A percentile compares a stretch with the other conserved stretches of the same genome.
Conservation (phyloP, 2,113 vertebrate genomes). For the Protobothrops mucrosquamatus region DNA sequence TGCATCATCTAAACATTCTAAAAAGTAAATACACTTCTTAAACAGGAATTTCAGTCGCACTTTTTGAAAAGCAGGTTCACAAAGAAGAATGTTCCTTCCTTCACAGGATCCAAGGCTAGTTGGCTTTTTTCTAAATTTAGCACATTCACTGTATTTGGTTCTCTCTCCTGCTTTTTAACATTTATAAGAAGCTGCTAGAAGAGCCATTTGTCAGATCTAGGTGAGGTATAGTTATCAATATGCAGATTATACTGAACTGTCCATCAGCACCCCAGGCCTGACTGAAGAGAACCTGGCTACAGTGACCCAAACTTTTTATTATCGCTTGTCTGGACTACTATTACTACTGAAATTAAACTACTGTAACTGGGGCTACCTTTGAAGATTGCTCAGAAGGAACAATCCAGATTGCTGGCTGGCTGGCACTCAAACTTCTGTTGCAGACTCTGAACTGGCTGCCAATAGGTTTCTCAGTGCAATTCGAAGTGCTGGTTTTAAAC, state of each 20-base stretch:
- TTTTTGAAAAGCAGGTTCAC: not conserved
- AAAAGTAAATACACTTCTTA: not conserved
- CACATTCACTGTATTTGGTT: not conserved
- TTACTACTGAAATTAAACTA: not conserved
- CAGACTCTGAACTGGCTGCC: not conserved
- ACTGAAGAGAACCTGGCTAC: not conserved
- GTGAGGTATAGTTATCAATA: not conserved
- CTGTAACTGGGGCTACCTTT: not conserved
- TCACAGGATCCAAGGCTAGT: not conserved
- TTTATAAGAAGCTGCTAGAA: not conserved
- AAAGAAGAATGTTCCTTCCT: not conserved
- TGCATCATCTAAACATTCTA: not conserved
- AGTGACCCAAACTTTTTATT: not conserved
- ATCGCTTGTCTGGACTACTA: not conserved
- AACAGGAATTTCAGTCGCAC: not conserved
- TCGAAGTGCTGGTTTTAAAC: not conserved
- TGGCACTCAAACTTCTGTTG: not conserved
- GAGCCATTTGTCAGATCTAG: not conserved
- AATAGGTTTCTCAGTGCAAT: not conserved
- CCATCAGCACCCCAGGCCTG: not conserved
- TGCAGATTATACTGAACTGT: not conserved
- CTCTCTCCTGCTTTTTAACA: not conserved
- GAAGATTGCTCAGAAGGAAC: not conserved
- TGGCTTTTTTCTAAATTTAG: not conserved
- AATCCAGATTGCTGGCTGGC: not conserved